Evolutionary conservation across 2,797 vertebrate species (phyloP).

Genomic region (Morus bassanus): DNA sequence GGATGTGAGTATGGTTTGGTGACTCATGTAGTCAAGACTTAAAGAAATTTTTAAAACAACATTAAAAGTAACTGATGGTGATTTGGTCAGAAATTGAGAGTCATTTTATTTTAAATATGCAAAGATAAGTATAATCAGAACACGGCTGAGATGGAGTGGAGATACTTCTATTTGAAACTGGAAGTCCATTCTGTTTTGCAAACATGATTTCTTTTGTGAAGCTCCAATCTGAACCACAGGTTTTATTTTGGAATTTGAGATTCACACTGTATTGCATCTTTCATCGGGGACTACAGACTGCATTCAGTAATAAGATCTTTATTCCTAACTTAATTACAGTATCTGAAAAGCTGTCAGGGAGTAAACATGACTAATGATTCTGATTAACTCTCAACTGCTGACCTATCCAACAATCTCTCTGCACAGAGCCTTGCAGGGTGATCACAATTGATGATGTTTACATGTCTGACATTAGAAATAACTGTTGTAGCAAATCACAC

Average conservation of each 20-base stretch:
- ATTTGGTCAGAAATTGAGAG: not conserved
- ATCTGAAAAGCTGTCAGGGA: constrained; percentile 26
- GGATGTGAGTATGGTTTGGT: not conserved
- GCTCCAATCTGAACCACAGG: not conserved
- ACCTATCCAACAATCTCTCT: not conserved
- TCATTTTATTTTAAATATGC: not conserved
- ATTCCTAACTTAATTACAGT: constrained; percentile 15
- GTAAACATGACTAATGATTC: constrained; percentile 40
- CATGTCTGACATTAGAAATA: constrained; percentile 19
- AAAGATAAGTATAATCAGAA: not conserved
- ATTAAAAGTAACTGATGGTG: not conserved
- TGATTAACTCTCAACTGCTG: constrained; percentile 13
- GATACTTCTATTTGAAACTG: not conserved
- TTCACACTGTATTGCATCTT: not conserved
- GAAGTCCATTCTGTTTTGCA: not conserved
- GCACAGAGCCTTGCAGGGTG: not conserved
- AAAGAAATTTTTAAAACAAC: not conserved
- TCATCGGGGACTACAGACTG: not conserved
- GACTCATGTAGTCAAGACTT: not conserved
- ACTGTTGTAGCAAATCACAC: not conserved
- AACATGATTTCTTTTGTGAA: not conserved
- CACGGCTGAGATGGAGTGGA: not conserved
- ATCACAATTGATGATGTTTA: constrained; percentile 23
- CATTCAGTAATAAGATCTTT: not conserved
- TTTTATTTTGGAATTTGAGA: constrained; percentile 1